phyloP scores from a whole-genome alignment of 2,888 invertebrate genomes.

The Melinaea menophilus region DNA sequence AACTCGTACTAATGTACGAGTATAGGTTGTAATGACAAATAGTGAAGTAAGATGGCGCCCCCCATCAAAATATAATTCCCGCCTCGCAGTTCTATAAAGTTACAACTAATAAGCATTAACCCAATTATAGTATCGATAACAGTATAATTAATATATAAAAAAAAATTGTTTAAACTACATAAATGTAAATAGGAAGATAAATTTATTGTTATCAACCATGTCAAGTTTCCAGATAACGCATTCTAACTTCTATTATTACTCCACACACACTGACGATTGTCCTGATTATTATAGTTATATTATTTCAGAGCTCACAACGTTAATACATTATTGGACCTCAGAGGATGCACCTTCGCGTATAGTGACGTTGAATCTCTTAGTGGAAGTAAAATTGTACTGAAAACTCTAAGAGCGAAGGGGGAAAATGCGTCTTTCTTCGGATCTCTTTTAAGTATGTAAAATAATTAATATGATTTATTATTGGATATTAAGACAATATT shows the following conservation, averaged over 20 bases:
- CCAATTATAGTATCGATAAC: not conserved
- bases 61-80: not conserved
- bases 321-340: conserved; percentile 74
- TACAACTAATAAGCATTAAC: not conserved
- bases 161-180: conserved; percentile 5
- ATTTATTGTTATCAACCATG: conserved; percentile 65
- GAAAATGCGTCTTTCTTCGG: conserved; percentile 80
- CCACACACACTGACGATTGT: conserved; percentile 49
- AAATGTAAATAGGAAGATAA: conserved; percentile 52
- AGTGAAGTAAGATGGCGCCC: not conserved
- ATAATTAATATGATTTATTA: conserved; percentile 6
- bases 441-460: conserved; percentile 69
- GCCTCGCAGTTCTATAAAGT: too few species aligned
- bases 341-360: conserved; percentile 78
- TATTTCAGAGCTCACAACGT: conserved; percentile 74
- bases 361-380: conserved; percentile 75
- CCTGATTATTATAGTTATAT: conserved; percentile 6
- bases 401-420: conserved; percentile 73
- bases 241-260: conserved; percentile 53
- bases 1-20: too few species aligned
- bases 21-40: not conserved
- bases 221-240: conserved; percentile 64
- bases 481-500: conserved; percentile 10
- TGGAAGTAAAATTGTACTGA: conserved; percentile 74
- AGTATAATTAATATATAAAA: not conserved